Conservation (phyloP, 1,140 invertebrate species). For the Listronotus oregonensis region DNA sequence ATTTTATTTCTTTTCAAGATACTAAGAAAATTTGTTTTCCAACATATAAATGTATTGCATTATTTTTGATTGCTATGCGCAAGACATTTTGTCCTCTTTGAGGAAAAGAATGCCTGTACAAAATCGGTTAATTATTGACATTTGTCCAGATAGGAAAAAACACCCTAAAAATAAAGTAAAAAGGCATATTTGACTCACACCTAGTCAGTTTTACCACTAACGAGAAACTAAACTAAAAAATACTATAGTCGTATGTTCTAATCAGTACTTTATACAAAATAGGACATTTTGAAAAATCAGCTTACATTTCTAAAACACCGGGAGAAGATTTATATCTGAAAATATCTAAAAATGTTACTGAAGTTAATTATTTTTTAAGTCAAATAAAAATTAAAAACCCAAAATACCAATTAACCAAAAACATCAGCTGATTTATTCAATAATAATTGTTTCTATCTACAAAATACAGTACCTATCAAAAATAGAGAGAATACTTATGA, state of each 20-base stretch:
- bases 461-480: constrained; percentile 23
- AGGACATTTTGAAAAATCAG: constrained; percentile 40
- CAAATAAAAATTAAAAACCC: background rate
- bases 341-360: constrained; percentile 16
- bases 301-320: constrained; percentile 36
- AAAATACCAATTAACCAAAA: background rate
- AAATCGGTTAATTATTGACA: too few species aligned
- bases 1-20: too few species aligned
- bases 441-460: constrained; percentile 20
- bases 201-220: constrained; percentile 16
- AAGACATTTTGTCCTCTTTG: constrained; percentile 7
- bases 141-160: too few species aligned
- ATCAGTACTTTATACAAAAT: constrained; percentile 52
- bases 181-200: constrained; percentile 19
- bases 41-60: too few species aligned
- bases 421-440: constrained; percentile 13
- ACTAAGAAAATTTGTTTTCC: too few species aligned
- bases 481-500: constrained; percentile 17
- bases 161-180: constrained; percentile 31
- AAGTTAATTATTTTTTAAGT: background rate
- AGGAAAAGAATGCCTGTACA: constrained; percentile 11
- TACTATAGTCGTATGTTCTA: constrained; percentile 37
- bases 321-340: constrained; percentile 29
- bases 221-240: constrained; percentile 36
- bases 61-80: too few species aligned